Evolutionary conservation across 2,888 invertebrate genomes (phyloP).

Genomic region (Hemistola chrysoprasaria): DNA sequence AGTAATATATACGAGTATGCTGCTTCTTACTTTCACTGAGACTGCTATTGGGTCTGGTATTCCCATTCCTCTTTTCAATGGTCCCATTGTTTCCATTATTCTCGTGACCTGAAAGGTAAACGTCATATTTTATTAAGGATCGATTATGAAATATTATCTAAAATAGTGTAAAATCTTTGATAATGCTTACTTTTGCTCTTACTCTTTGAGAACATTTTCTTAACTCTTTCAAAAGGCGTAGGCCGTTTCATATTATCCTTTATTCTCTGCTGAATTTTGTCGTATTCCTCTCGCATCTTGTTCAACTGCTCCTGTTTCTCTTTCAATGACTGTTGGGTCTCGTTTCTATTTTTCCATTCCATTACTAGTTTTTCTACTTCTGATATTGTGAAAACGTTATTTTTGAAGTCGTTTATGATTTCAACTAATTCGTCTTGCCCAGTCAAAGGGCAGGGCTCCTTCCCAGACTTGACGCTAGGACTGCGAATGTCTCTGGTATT

Average conservation of each 20-base stretch:
- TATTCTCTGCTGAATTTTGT: conserved; percentile 89
- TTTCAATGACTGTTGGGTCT: conserved; percentile 92
- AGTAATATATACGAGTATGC: background rate
- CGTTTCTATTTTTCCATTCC: conserved; percentile 93
- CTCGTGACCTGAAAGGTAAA: conserved; percentile 57
- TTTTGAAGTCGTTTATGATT: conserved; percentile 94
- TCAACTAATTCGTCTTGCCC: conserved; percentile 91
- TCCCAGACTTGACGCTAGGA: conserved; percentile 68
- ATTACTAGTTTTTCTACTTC: conserved; percentile 93
- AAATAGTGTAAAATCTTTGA: background rate
- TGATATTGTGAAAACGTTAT: conserved; percentile 91
- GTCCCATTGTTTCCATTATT: conserved; percentile 48
- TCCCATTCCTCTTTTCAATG: conserved; percentile 73
- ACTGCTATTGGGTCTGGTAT: conserved; percentile 72
- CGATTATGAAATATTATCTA: background rate
- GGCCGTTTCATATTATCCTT: conserved; percentile 89
- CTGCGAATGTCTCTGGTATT: conserved; percentile 68
- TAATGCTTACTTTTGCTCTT: conserved; percentile 75
- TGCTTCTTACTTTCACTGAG: conserved; percentile 72
- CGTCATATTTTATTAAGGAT: background rate
- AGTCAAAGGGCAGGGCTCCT: conserved; percentile 64
- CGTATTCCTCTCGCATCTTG: conserved; percentile 91
- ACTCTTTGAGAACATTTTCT: conserved; percentile 87
- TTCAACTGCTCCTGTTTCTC: conserved; percentile 92
- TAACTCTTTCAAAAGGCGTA: conserved; percentile 90